Base-by-base conservation (phyloP, 2,888 invertebrate genomes). In the Lordiphosa andalusiaca region DNA sequence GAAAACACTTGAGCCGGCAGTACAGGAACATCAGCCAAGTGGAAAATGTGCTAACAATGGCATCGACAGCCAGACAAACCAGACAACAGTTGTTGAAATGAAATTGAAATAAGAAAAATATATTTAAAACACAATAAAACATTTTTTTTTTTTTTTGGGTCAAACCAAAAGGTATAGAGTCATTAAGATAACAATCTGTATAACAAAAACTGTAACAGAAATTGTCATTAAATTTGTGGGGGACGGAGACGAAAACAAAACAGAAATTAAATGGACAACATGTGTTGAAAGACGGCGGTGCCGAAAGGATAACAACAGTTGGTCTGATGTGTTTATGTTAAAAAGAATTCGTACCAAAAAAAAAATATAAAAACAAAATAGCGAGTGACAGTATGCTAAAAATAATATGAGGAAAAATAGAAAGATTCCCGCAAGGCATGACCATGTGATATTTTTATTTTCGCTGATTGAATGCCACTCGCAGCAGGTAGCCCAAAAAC, bases 181-280 rank as follows among this genome's bases (percentile, higher is more conserved):
- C 81, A 83, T 85, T 86, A 81, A 77, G 84, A 86, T 85, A 86
- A 85, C 85, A 83, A 83, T 81, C 70, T 70, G 75, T 60, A 62
- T 30, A 71, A 48, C 52, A 58, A 72, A 74, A 80, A 80, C 66
- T 80, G 62, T 73, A 83, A 69, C 80, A 83, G 52, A 71, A 80
- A 73, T 72, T 81, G 84, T 81, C 84, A 80, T 77, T 76, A 63
- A 65, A 70, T 68, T 49, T 55, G 55, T 52, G 55, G 47, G 48
- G 36, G 16, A 44, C 36, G 19, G 40, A 50, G 25, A 39, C 12
- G 38, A 67, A 68, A 71, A 56, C 59, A 58, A 65, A 67, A 61
- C 58, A 47, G 16, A 65, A 62, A 49, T 76, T 60, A 67, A 76
- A 76, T 61, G 73, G 66, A 72, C 73, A 86, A 81, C 85, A 85